Percentiles rank a stretch among this genome's conserved stretches.
Evolutionary conservation across 2,888 invertebrate genomes (phyloP).

Genomic region (Drosophila limbata): DNA sequence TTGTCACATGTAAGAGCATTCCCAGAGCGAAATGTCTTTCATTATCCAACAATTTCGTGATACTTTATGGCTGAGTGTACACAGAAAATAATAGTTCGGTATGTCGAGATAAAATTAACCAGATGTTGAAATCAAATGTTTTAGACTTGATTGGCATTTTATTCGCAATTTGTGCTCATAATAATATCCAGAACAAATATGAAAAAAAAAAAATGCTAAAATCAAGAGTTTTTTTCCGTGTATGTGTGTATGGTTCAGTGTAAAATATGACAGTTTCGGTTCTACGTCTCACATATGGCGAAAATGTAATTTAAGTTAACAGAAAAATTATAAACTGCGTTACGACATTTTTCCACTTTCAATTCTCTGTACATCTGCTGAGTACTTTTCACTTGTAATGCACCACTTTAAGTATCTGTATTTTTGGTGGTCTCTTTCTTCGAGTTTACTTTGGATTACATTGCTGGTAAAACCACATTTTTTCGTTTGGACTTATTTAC

Average conservation of each 20-base stretch:
- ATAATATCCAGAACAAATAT: too few species aligned
- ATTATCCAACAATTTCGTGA: slow-evolving; percentile 44
- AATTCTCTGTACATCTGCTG: slow-evolving; percentile 8
- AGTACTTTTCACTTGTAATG: slow-evolving; percentile 31
- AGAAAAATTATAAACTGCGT: slow-evolving; percentile 55
- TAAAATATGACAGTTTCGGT: slow-evolving; percentile 54
- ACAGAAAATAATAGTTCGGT: neutral
- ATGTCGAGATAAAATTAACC: too few species aligned
- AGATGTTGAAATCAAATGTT: too few species aligned
- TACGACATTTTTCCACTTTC: slow-evolving; percentile 39
- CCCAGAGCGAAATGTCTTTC: slow-evolving; percentile 34
- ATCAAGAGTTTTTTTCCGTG: neutral
- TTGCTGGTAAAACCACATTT: slow-evolving; percentile 21
- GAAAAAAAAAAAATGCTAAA: too few species aligned
- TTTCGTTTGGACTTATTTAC: slow-evolving; percentile 33
- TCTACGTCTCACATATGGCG: slow-evolving; percentile 17
- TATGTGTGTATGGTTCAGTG: slow-evolving; percentile 23
- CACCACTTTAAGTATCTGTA: slow-evolving; percentile 7
- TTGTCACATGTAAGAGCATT: slow-evolving; percentile 17
- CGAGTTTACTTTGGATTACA: slow-evolving; percentile 25
- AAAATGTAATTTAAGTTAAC: slow-evolving; percentile 61
- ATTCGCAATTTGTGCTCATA: too few species aligned
- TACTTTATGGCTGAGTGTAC: slow-evolving; percentile 19
- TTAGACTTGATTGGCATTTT: too few species aligned
- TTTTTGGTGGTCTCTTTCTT: slow-evolving; percentile 18